Evolutionary conservation across 37 sponge, comb jelly and placozoan genomes (phyloP).

Genomic region (Ephydatia muelleri): DNA sequence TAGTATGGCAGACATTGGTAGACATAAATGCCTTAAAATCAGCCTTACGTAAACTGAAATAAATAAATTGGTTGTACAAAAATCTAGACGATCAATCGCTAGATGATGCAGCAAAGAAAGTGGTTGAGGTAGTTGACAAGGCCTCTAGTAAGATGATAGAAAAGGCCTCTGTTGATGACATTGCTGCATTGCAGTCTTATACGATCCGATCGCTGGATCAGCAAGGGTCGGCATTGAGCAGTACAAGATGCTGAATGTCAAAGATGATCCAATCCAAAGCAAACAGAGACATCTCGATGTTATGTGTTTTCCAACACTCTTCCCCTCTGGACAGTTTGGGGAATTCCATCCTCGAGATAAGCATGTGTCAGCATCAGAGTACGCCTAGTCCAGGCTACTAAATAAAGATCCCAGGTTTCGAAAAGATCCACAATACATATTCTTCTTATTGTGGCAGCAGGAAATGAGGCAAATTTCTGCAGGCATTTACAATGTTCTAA

Average conservation of each 20-base stretch:
- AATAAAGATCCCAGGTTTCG: slow-evolving; percentile 59
- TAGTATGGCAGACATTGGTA: slow-evolving; percentile 50
- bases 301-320: slow-evolving; percentile 47
- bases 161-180: too few relatives aligned
- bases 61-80: slow-evolving; percentile 67
- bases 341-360: slow-evolving; percentile 46
- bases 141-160: too few relatives aligned
- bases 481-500: slow-evolving; percentile 37
- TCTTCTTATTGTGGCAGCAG: slow-evolving; percentile 29
- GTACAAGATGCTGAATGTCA: too few relatives aligned
- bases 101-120: slow-evolving; percentile 48
- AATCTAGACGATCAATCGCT: slow-evolving; percentile 22
- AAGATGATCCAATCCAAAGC: too few relatives aligned
- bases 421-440: slow-evolving; percentile 52
- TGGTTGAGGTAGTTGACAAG: slow-evolving; percentile 48
- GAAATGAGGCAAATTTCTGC: too few relatives aligned
- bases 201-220: too few relatives aligned
- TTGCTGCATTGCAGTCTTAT: too few relatives aligned
- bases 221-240: too few relatives aligned
- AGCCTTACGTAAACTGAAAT: slow-evolving; percentile 25
- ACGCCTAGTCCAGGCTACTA: slow-evolving; percentile 43
- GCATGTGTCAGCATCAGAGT: too few relatives aligned
- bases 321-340: slow-evolving; percentile 60
- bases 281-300: too few relatives aligned
- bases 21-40: slow-evolving; percentile 28